Evolutionary conservation across 2,888 invertebrate species (phyloP), one percentile per base, ranked within the genome.

Genomic region (Physocephala rufipes): DNA sequence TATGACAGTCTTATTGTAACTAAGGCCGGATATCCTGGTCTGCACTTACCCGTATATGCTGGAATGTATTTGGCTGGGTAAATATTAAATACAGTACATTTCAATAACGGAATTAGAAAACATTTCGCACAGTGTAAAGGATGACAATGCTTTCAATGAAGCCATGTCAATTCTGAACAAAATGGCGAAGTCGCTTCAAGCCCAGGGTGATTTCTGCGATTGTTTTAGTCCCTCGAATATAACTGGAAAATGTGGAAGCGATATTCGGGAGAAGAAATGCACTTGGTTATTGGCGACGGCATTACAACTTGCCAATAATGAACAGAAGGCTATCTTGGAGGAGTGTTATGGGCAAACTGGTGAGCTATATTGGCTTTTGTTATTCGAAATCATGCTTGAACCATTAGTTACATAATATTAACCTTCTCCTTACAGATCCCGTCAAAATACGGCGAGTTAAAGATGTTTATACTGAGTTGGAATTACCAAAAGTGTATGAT

Each of bases 111-210:
- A n/a, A n/a, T n/a, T n/a, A n/a, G n/a, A n/a, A n/a, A n/a, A n/a
- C n/a, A n/a, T n/a, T n/a, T n/a, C n/a, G n/a, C n/a, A n/a, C n/a
- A n/a, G n/a, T n/a, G n/a, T n/a, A n/a, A n/a, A n/a, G n/a, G n/a
- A 45, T 12, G 15, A 12, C 45, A 9, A 45, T 45, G 45, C 45
- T 15, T 12, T 45, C 45, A 12, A 45, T 45, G 45, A 12, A 12
- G 45, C 45, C 45, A 45, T 45, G 12, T 45, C 9, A 12, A 12
- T 45, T 45, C n/a, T n/a, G n/a, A n/a, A n/a, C 51, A 92, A 96
- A 87, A 96, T 99, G 91, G 99, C 99, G 43, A 93, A 95, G 79
- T 95, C 96, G 84, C 99, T 93, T 87, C 99, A 99, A 90, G 93
- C 96, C 58, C 96, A 96, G 88, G 95, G 92, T 81, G 86, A 86